Evolutionary conservation across 2,888 invertebrate species (phyloP), one percentile per base, ranked within the genome.

Genomic region (Empis stercorea): DNA sequence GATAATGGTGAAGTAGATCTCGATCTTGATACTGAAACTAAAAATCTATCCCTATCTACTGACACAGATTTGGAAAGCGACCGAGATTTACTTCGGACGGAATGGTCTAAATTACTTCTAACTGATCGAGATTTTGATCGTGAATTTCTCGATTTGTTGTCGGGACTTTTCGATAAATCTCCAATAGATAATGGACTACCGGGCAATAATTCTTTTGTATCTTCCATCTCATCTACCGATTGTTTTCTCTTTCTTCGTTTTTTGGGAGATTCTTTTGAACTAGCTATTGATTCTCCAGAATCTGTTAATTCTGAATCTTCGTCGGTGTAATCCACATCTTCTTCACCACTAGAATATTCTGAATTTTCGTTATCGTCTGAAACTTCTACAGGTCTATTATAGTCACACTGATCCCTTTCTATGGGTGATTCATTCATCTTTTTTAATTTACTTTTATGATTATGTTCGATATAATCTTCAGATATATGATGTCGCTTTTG

Each of bases 101-200:
- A 27, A 27, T 27, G 23, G 4, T 13, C 2, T 27, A 9, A n/a
- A 2, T 34, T 10, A 7, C 34, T 34, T 34, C 34, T 34, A 34
- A 27, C 7, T 14, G 39, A 39, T 39, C 42, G 48, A 1, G 64
- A 55, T 59, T 63, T 2, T 60, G 61, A 55, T 60, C 65, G 4
- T 3, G 62, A 58, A 3, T 50, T 55, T 3, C 51, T 48, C 54
- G 43, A 47, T 51, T 9, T 44, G 30, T 52, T 52, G 30, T 59
- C 57, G 17, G 67, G 68, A 0, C 68, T 64, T 56, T 76, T 76
- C 1, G 71, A 72, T 2, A 75, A 58, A 15, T 72, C 69, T 38
- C 73, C 74, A 4, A 74, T 72, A 1, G 74, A 75, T 7, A 75
- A 54, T 1, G 76, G 76, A 55, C 75, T 75, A 10, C 72, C 71